phyloP scores from a whole-genome alignment of 2,797 vertebrate genomes.

The Onychomys arenicola region DNA sequence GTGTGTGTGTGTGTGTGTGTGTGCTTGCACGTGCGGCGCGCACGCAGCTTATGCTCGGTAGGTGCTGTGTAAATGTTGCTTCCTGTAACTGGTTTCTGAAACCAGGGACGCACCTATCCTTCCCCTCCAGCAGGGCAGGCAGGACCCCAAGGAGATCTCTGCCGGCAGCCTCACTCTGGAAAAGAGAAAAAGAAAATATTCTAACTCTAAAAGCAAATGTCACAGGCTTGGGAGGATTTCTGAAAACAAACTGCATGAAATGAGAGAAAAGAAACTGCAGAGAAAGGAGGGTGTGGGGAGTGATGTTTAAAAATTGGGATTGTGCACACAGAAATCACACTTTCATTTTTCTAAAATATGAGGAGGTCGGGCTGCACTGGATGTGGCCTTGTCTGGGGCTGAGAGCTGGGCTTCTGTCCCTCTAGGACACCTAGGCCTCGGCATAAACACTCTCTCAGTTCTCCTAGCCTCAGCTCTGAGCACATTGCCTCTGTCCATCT shows the following conservation, averaged over 20 bases:
- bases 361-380: background rate
- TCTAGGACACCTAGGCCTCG: background rate
- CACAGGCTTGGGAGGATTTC: slow-evolving; percentile 22
- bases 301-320: background rate
- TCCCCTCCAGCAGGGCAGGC: background rate
- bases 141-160: background rate
- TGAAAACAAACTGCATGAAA: slow-evolving; percentile 33
- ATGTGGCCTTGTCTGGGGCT: accelerated
- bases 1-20: background rate
- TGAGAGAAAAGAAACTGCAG: background rate
- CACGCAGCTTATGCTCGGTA: no score
- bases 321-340: background rate
- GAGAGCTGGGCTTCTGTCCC: background rate
- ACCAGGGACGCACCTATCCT: background rate
- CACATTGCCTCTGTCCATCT: no score
- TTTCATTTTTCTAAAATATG: background rate
- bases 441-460: no score
- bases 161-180: background rate
- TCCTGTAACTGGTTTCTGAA: background rate
- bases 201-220: slow-evolving; percentile 46
- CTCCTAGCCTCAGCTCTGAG: background rate
- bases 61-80: background rate
- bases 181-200: slow-evolving; percentile 53
- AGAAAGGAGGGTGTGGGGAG: background rate
- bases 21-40: no score